A percentile compares a stretch with the other conserved stretches of the same genome.
phyloP scores from a whole-genome alignment of 2,113 vertebrate species.

The Microtus montanus region DNA sequence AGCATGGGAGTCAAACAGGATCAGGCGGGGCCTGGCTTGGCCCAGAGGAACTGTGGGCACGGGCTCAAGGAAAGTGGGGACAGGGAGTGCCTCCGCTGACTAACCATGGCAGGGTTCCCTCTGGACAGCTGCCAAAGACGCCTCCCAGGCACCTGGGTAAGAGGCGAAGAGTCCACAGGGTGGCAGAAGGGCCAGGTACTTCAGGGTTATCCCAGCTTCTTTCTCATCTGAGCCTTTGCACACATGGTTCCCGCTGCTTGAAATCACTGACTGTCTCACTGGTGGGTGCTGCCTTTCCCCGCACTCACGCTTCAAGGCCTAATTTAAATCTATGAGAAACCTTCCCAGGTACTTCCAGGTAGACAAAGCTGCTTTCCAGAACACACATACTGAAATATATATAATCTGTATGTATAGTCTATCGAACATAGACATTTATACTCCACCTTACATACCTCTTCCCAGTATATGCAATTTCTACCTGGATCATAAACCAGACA shows the following conservation, averaged over 20 bases:
- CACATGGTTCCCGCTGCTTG: background rate
- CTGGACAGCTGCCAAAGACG: constrained; percentile 56
- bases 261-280: background rate
- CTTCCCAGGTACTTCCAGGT: background rate
- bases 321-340: background rate
- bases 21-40: constrained; percentile 54
- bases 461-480: background rate
- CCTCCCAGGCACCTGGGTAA: constrained; percentile 50
- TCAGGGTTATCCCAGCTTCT: background rate
- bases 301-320: background rate
- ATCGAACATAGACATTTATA: background rate
- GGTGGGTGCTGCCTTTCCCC: background rate
- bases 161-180: constrained; percentile 41
- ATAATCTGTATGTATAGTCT: background rate
- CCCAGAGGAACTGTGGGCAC: constrained; percentile 45
- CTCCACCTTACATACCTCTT: background rate
- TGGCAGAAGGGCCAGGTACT: constrained; percentile 19
- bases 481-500: background rate
- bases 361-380: background rate
- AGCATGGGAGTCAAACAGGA: constrained; percentile 67
- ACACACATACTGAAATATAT: background rate
- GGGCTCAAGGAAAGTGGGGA: constrained; percentile 22
- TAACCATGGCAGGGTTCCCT: constrained; percentile 63
- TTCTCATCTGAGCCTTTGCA: background rate
- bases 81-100: constrained; percentile 70